A percentile compares a stretch with the other conserved stretches of the same genome.
phyloP scores from a whole-genome alignment of 2,888 invertebrate genomes.

The Flexamia atlantica region DNA sequence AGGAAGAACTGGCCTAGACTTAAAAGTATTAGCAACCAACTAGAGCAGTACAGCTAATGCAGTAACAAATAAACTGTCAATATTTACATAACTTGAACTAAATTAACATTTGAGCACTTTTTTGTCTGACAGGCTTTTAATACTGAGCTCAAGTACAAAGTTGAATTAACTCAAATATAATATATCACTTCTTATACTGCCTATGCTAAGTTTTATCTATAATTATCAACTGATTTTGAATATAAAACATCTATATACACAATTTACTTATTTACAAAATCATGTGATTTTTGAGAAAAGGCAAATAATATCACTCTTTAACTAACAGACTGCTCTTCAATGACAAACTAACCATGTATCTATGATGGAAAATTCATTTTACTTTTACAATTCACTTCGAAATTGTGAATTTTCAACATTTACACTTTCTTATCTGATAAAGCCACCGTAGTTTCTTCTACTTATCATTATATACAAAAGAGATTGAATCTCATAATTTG shows the following conservation, averaged over 20 bases:
- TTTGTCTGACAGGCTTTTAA: background rate
- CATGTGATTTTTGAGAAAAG: background rate
- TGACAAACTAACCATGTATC: too few relatives aligned
- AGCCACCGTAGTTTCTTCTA: too few relatives aligned
- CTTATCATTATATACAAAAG: too few relatives aligned
- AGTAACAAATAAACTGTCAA: background rate
- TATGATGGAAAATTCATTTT: too few relatives aligned
- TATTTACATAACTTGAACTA: conserved; percentile 24
- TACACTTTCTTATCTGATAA: too few relatives aligned
- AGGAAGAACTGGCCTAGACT: conserved; percentile 16
- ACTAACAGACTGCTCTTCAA: too few relatives aligned
- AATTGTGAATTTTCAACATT: too few relatives aligned
- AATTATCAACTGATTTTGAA: background rate
- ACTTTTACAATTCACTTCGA: too few relatives aligned
- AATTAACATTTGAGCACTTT: conserved; percentile 31
- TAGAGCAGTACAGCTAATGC: background rate
- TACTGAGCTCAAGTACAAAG: conserved; percentile 14
- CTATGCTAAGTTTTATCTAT: conserved; percentile 1
- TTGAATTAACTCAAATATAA: background rate
- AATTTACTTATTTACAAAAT: conserved; percentile 26
- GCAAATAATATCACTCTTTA: too few relatives aligned
- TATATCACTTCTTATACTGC: conserved; percentile 9
- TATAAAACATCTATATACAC: conserved; percentile 30
- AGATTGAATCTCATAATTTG: background rate
- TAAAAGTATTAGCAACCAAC: conserved; percentile 33